Base-by-base conservation (phyloP, 1,140 invertebrate species). In the Cryptotermes secundus region DNA sequence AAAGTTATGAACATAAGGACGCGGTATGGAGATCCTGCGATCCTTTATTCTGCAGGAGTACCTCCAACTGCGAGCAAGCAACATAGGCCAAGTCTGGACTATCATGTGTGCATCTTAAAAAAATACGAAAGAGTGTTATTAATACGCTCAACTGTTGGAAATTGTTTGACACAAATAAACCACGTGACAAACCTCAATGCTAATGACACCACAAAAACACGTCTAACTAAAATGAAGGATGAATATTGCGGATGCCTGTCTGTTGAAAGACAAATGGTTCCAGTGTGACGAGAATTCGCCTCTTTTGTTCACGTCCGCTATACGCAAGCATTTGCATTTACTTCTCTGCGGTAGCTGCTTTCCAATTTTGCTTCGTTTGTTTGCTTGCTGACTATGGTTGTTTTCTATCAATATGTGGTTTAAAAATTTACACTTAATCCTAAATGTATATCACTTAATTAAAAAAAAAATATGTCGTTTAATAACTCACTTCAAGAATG, bases 201-300 rank as follows among this genome's bases (percentile, higher is more conserved):
- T 72, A 72, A 72, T 72, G 59, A 72, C 59, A 72, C n/a, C 59
- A 31, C 59, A 72, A 72, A 72, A 72, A n/a, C 59, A 72, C 59
- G 59, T 72, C 59, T 0, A 72, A 72, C 59, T 72, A 72, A 72
- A 72, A 72, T n/a, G 59, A 72, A 6, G 59, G 14, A 72, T 72
- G 59, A n/a, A 31, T 16, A 72, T 72, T 31, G 26, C 3, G 10
- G 59, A 31, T 72, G 26, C 22, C 26, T 31, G 59, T 31, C 59
- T 72, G 59, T 4, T 72, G 59, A 72, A 72, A 72, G 59, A 72
- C 59, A 72, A 72, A 72, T 72, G 59, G 26, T 72, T 31, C 26
- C 26, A 72, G 1, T 72, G 59, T 9, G 59, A 31, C 1, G 59
- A 72, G 9, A 9, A 7, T 3, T 72, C 26, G 24, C 19, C 3